phyloP scores from a whole-genome alignment of 2,797 vertebrate genomes.

The Rhynchonycteris naso region DNA sequence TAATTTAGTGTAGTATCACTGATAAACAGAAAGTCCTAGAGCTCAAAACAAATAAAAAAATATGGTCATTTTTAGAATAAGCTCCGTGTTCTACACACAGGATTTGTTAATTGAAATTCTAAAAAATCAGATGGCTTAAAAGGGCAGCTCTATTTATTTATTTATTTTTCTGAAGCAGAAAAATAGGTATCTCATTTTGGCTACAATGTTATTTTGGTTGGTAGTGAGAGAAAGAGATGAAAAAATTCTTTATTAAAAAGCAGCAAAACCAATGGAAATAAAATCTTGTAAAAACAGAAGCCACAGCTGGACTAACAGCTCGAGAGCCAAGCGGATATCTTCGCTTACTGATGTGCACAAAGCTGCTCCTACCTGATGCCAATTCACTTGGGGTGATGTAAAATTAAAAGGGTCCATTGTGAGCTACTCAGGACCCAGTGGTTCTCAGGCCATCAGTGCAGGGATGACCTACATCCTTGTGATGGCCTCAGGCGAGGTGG shows the following conservation, averaged over 20 bases:
- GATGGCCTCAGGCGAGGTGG: not conserved
- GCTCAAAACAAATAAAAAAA: not conserved
- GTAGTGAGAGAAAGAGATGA: not conserved
- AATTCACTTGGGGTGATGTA: not conserved
- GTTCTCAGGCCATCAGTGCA: fast-evolving
- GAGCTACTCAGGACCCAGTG: fast-evolving
- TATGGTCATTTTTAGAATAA: not conserved
- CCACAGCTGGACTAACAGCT: not conserved
- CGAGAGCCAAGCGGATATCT: not conserved
- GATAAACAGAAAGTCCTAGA: not conserved
- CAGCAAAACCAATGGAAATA: not conserved
- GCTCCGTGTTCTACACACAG: not conserved
- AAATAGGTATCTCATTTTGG: not conserved
- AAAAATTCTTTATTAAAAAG: not conserved
- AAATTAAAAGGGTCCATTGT: not conserved
- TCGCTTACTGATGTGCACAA: fast-evolving
- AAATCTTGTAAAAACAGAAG: not conserved
- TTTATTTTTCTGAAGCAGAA: constrained; percentile 14
- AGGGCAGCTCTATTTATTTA: not conserved
- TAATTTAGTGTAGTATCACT: not conserved
- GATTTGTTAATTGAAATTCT: not conserved
- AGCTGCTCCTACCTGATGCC: no score
- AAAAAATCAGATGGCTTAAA: not conserved
- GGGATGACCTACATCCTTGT: no score
- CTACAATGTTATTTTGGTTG: not conserved